Base-by-base conservation (phyloP, 2,888 invertebrate species). In the Andrena flavipes region DNA sequence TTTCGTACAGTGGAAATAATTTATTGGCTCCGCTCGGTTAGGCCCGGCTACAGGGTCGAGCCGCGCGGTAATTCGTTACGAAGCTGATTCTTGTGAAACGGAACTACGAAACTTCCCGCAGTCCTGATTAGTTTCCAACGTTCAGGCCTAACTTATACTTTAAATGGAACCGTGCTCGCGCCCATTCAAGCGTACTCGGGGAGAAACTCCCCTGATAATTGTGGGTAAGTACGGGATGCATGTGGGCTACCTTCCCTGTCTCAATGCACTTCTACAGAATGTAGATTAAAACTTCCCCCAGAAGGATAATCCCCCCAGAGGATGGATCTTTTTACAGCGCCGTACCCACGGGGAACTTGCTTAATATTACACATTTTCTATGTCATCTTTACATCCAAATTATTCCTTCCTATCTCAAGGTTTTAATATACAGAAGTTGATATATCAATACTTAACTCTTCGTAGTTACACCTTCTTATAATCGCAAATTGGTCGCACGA, bases 201-300 rank as follows among this genome's bases (percentile, higher is more conserved):
- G 35, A 16, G 35, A 33, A 63, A 63, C 30, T 63, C 62, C 35
- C 62, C 2, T 35, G 56, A 56, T 26, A 56, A 42, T 23, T 51
- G 51, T 6, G 7, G 1, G 23, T 56, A 26, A 20, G 10, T 23
- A 13, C 4, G 56, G 56, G 56, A 4, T 26, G 23, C 4, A 26
- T 6, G 5, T 6, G 35, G 35, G 10, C 59, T 16, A 29, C 42
- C 16, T 35, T 35, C 23, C 23, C 26, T 26, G 26, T 42, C 29
- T 69, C 26, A 35, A 29, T 69, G n/a, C n/a, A 10, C n/a, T 29
- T 42, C 59, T 1, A 29, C 56, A 29, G 42, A 56, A 59, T 59
- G 56, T 70, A 42, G 69, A 70, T 59, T 59, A 42, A 70, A 59
- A 42, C 29, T 42, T 35, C 42, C 26, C 35, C 59, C 59, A 1